A percentile compares a stretch with the other conserved stretches of the same genome.
These are phyloP conservation scores for Sander vitreus DNA, from an alignment of 2,113 vertebrate species.

Conservation along the genomic window DNA sequence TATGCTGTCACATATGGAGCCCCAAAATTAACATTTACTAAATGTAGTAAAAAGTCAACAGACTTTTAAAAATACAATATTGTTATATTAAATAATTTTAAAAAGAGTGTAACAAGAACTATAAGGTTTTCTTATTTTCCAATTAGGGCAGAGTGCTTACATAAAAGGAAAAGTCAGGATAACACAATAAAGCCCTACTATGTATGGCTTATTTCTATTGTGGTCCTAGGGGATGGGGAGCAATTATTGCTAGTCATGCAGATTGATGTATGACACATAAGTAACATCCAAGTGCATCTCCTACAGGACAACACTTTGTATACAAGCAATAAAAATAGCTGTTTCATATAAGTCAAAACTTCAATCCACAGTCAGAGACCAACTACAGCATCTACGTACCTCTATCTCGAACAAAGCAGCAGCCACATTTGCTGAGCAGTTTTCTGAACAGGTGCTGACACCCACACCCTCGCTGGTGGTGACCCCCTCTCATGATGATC, in stretches of 20 bases:
- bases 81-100: neutral
- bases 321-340: neutral
- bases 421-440: conserved; percentile 90
- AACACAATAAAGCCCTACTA: too few relatives aligned
- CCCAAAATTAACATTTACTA: neutral
- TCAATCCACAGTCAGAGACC: neutral
- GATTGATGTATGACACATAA: neutral
- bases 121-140: neutral
- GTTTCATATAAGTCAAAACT: neutral
- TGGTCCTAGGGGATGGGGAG: too few relatives aligned
- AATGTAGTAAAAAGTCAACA: neutral
- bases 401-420: conserved; percentile 87
- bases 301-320: neutral
- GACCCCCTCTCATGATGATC: conserved; percentile 88
- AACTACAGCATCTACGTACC: conserved; percentile 79
- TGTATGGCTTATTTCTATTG: too few relatives aligned
- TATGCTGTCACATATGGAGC: neutral
- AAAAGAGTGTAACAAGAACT: neutral
- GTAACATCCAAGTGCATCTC: neutral
- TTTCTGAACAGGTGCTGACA: conserved; percentile 91
- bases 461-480: conserved; percentile 86
- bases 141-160: neutral
- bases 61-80: neutral
- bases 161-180: too few relatives aligned
- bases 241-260: too few relatives aligned